Evolutionary conservation across 2,797 vertebrate genomes (phyloP).

Genomic region (Myotis pilosus): DNA sequence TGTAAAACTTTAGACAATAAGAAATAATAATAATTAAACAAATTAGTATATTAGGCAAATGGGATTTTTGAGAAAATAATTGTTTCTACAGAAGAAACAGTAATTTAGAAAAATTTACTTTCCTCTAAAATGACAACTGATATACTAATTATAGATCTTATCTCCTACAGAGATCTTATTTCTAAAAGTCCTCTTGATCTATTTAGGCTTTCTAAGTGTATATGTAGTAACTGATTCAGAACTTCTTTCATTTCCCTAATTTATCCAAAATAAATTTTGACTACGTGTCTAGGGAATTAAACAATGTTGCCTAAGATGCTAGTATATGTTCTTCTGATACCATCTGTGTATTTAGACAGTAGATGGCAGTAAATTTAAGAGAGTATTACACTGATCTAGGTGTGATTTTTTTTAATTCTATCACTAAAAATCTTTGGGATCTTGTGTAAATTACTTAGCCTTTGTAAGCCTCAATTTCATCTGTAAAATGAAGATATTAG

Average conservation of each 20-base stretch:
- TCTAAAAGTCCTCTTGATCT: not conserved
- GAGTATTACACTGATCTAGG: not conserved
- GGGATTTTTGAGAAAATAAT: not conserved
- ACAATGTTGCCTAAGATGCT: not conserved
- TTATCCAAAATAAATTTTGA: conserved; percentile 15
- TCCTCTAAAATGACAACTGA: not conserved
- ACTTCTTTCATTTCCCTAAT: not conserved
- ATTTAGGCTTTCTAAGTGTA: conserved; percentile 27
- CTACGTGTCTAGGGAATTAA: not conserved
- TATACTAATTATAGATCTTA: not conserved
- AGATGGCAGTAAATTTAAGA: not conserved
- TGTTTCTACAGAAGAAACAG: not conserved
- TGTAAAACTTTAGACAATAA: too few species aligned
- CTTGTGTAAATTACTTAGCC: not conserved
- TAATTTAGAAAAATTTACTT: conserved; percentile 1
- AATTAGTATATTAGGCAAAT: not conserved
- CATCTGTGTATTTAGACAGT: not conserved
- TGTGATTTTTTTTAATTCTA: not conserved
- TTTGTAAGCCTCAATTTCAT: not conserved
- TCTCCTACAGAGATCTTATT: not conserved
- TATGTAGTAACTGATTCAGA: not conserved
- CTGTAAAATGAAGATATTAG: not conserved
- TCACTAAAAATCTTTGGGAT: not conserved
- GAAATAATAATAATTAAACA: conserved; percentile 3
- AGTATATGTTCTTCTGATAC: not conserved